Evolutionary conservation across 1,140 invertebrate species (phyloP), one percentile per base, ranked within the genome.

Genomic region (Oryzaephilus surinamensis): DNA sequence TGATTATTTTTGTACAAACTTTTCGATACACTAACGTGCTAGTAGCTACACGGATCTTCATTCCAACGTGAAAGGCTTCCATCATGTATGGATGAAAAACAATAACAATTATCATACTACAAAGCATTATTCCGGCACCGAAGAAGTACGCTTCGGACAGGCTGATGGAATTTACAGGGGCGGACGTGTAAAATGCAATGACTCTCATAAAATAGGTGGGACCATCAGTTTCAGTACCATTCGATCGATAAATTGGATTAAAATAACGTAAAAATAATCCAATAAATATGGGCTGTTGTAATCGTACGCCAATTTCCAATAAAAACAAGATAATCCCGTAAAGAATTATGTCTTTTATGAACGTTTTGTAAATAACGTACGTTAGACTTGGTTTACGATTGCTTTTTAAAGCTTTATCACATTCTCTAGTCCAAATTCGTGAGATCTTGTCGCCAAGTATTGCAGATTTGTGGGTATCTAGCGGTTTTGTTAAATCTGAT

Each of bases 11-110:
- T 55, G 46, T 24, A 70, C 44, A 2, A 83, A 84, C 79, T 78
- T 74, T 92, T 86, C 59, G 76, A 55, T 90, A 93, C 33, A 92
- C 77, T 0, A 92, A 58, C 0, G 84, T 81, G 34, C 82, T 87
- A 43, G 79, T 79, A 0, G 77, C 82, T 1, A 91, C 66, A 6
- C 87, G 65, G 41, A 88, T 69, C 58, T 84, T 81, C 69, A 81
- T 79, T 6, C 82, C 82, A 3, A 79, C 56, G 50, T 79, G 76
- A 56, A 72, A 68, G 0, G 79, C 55, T 3, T 63, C 72, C 57
- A 85, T 79, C 61, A 86, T 77, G 45, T 77, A 79, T 0, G 77
- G 76, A 62, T 89, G 81, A 43, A 74, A 69, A 3, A 76, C 62
- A 14, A 84, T 57, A 3, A 76, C 69, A 24, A 74, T 72, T 11